Evolutionary conservation across 2,888 invertebrate genomes (phyloP), one percentile per base, ranked within the genome.

Genomic region (Macropis europaea): DNA sequence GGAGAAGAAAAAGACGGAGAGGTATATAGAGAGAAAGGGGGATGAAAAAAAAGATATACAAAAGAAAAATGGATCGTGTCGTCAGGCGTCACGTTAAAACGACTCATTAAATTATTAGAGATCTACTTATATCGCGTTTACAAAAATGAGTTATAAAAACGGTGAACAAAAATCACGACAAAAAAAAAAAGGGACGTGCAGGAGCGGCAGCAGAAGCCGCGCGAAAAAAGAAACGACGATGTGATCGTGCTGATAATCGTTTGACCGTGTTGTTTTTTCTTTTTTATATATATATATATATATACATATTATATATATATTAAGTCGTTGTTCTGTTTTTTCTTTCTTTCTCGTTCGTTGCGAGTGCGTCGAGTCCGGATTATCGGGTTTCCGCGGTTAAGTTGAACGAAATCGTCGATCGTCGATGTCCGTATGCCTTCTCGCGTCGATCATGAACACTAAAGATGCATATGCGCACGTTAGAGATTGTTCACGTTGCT

Each of bases 91-190:
- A 84, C 86, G 85, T 85, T 86, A 84, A 45, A 87, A 84, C 83
- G 83, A 86, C 83, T 87, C 85, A 85, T 86, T 87, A 86, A 87
- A 82, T 86, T 86, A 86, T 87, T 86, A 82, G 82, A 82, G 79
- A 84, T 83, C 70, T 82, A 81, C 73, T 75, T 73, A 74, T 81
- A 76, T 72, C 78, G 76, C 72, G 77, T 76, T 72, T 70, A 71
- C 48, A 68, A 69, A 66, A 42, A 26, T 38, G 28, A 48, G 30
- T 38, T 70, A 63, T 52, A 60, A 60, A 71, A 61, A 71, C 73
- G 67, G 57, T 73, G 34, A 56, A 36, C 47, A 64, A 64, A 69
- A 66, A 45, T 1, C n/a, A 30, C 22, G 47, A 26, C 26, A 22
- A 45, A 32, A 43, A 22, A 24, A 28, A 48, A 13, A 19, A 17